Evolutionary conservation across 2,797 vertebrate genomes (phyloP).

Genomic region (Monodelphis domestica): DNA sequence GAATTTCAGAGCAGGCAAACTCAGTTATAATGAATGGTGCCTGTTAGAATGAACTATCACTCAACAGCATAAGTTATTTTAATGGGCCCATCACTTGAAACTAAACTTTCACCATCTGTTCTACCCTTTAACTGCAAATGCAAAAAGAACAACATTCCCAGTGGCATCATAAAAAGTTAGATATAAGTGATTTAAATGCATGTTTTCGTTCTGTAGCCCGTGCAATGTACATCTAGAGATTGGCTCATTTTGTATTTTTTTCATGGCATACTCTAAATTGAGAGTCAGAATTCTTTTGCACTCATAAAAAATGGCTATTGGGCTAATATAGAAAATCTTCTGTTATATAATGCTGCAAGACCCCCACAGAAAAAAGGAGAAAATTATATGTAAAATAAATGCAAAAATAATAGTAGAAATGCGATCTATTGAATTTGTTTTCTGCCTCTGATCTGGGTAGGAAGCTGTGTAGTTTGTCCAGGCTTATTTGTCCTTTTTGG

Average conservation of each 20-base stretch:
- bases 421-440: conserved; percentile 24
- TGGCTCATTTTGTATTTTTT: conserved; percentile 69
- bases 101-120: conserved; percentile 87
- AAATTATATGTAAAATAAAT: conserved; percentile 43
- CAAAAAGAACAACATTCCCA: conserved; percentile 83
- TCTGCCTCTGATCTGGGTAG: conserved; percentile 21
- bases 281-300: conserved; percentile 47
- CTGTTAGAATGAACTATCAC: conserved; percentile 82
- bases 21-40: conserved; percentile 72
- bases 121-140: conserved; percentile 86
- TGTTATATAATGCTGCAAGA: not conserved
- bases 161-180: conserved; percentile 83
- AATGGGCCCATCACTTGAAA: conserved; percentile 85
- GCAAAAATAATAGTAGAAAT: conserved; percentile 52
- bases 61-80: conserved; percentile 86
- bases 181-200: conserved; percentile 88
- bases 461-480: not conserved
- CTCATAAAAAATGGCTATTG: conserved; percentile 59
- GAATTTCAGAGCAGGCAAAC: conserved; percentile 81
- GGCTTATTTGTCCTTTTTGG: not conserved
- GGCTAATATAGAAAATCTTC: conserved; percentile 29
- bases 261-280: conserved; percentile 76
- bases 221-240: conserved; percentile 76
- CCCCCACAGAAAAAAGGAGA: conserved; percentile 31
- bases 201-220: conserved; percentile 82